Base-by-base conservation (phyloP, 37 sponge, comb jelly and placozoan species). In the Aplysina aerophoba region DNA sequence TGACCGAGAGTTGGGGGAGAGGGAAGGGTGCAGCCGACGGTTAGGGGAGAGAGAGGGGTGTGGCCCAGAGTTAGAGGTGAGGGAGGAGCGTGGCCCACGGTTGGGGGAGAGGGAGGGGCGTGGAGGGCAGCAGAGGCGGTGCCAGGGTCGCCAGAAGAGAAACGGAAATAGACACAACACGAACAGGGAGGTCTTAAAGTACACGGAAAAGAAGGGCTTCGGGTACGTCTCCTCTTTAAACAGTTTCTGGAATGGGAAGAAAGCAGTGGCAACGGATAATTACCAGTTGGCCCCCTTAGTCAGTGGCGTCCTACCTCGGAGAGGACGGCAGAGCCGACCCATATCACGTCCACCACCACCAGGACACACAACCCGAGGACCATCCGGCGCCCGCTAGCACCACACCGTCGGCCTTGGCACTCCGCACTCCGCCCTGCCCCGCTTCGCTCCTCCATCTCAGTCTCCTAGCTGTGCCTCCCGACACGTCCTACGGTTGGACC, bases 141-240 rank as follows among this genome's bases (percentile, higher is more conserved):
- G 94, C 94, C 94, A 94, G 63, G 94, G 94, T 4, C 91, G 79
- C 94, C 94, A 94, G 81, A 94, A 94, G 24, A 90, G 39, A 62
- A 94, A 94, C 14, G 91, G 89, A 39, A 87, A 41, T 25, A 96
- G 90, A 72, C 93, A 96, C 58, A 92, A 83, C 30, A 84, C 81
- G 88, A 96, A 93, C 75, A 96, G 90, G 24, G 88, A 56, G 25
- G 97, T 91, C 89, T 96, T 92, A 81, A 96, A 96, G 84, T 96
- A 96, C 33, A 90, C 88, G 21, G 92, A 81, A 55, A 93, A 93
- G 73, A 96, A 81, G 17, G 97, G 97, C 82, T 96, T 91, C 59
- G 87, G 78, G 78, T 89, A 96, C 55, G 77, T 19, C 12, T 87
- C 86, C 17, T 86, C 69, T 19, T 88, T 80, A 88, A 87, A 96